Conservation (phyloP, 1,140 invertebrate species). For the Callitettix versicolor region DNA sequence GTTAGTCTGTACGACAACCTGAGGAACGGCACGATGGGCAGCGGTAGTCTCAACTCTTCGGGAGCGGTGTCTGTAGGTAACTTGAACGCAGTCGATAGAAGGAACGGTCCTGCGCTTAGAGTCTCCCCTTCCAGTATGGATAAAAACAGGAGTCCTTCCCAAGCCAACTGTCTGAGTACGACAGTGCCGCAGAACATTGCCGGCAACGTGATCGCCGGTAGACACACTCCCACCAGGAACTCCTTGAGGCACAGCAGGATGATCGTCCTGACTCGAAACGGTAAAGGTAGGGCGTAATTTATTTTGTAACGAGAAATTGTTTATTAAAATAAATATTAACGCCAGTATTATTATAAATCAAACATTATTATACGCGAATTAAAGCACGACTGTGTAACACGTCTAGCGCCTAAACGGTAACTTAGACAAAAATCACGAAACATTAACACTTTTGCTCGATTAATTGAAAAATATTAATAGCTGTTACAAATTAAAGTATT, state of each 20-base stretch:
- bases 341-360: too few species aligned
- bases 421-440: too few species aligned
- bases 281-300: conserved; percentile 39
- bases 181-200: conserved; percentile 59
- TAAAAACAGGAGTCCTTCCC: conserved; percentile 31
- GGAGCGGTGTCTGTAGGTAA: conserved; percentile 10
- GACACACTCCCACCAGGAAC: conserved; percentile 57
- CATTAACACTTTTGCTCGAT: too few species aligned
- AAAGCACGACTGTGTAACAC: too few species aligned
- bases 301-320: too few species aligned
- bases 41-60: not conserved
- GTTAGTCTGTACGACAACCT: conserved; percentile 23
- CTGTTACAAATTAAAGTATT: too few species aligned
- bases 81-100: not conserved
- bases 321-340: too few species aligned
- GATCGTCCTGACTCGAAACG: conserved; percentile 49
- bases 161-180: conserved; percentile 45
- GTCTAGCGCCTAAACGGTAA: too few species aligned
- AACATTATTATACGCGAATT: too few species aligned
- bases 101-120: not conserved
- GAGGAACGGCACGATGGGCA: not conserved
- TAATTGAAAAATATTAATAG: too few species aligned
- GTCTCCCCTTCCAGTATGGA: not conserved
- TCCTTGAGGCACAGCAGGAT: conserved; percentile 57
- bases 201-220: conserved; percentile 44